Evolutionary conservation across 2,797 vertebrate genomes (phyloP), one percentile per base, ranked within the genome.

Genomic region (Pantherophis alleghaniensis): DNA sequence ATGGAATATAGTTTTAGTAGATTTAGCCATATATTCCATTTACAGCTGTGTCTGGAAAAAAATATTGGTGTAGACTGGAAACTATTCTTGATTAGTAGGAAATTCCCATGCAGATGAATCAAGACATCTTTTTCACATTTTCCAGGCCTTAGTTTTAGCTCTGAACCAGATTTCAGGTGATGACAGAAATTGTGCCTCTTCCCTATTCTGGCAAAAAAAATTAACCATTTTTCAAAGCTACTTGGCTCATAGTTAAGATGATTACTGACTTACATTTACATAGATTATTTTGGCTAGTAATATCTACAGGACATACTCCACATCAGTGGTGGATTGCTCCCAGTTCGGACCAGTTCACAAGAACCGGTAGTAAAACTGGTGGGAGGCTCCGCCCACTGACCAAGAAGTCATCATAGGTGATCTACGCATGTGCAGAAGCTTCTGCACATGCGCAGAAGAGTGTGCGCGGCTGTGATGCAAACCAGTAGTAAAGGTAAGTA

Each of bases 41-140:
- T 42, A 83, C 51, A 83, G 32, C 18, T 53, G 12, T 53, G 87
- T 59, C 87, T 92, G 92, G 69, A 10, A 14, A 83, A 60, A 89
- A 83, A 88, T 53, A 83, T 32, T 7, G 20, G 42, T 74, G 32
- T 47, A 32, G 13, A 28, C 57, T 55, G 57, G 42, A 90, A 90
- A 86, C 3, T 51, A 56, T 63, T 57, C n/a, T 2, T 86, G 69
- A 90, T 90, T 90, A 55, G 69, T 55, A 92, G 88, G 88, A 92
- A 92, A 92, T 92, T 63, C 57, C 69, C 60, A 55, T 37, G 66
- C 88, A 60, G 69, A 63, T 90, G 47, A 69, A 66, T 86, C 86
- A 83, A 60, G 32, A 55, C 18, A 92, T 88, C 47, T 90, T 90
- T 88, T 90, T 92, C 59, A 92, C 57, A 86, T 92, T 92, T 90